Conservation (phyloP, 1,140 invertebrate species). For the Apis laboriosa region DNA sequence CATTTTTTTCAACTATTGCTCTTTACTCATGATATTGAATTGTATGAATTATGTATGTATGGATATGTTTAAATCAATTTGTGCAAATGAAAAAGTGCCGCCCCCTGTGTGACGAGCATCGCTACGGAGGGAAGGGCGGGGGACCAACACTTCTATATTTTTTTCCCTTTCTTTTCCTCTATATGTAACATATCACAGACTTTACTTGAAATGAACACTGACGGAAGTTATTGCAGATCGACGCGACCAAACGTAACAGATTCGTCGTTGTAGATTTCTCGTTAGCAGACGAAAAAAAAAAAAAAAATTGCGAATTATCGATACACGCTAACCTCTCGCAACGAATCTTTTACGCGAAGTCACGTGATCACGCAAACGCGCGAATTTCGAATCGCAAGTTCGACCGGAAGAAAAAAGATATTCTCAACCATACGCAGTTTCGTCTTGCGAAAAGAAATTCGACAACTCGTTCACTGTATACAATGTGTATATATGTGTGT, state of each 20-base stretch:
- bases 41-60: not conserved
- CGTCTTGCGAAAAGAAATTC: not conserved
- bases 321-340: too few species aligned
- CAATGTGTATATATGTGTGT: too few species aligned
- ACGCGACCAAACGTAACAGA: too few species aligned
- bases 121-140: not conserved
- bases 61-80: conserved; percentile 1
- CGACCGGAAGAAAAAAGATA: not conserved
- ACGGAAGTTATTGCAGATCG: conserved; percentile 27
- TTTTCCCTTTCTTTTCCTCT: not conserved
- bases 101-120: not conserved
- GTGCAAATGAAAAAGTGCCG: conserved; percentile 27
- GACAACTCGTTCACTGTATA: not conserved
- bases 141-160: not conserved
- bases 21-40: not conserved
- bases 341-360: not conserved
- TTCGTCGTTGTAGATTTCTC: not conserved
- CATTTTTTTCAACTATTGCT: too few species aligned
- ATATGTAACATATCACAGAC: conserved; percentile 70
- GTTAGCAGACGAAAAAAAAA: not conserved
- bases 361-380: not conserved
- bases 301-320: not conserved
- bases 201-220: conserved; percentile 68
- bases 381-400: not conserved
- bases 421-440: not conserved